Evolutionary conservation across 2,888 invertebrate species (phyloP).

Genomic region (Schrankia costaestrigalis): DNA sequence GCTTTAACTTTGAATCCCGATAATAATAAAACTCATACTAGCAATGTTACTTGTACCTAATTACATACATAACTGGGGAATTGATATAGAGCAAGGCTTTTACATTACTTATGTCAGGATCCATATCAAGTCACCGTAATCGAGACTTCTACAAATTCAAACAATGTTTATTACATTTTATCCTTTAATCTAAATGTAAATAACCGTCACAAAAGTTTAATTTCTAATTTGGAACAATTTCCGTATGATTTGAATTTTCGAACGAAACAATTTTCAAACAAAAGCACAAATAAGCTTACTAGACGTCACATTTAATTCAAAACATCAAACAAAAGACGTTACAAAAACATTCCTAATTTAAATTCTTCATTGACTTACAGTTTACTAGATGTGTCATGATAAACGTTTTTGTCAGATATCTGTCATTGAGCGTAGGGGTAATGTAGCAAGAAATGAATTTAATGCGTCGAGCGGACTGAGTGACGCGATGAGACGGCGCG

Average conservation of each 20-base stretch:
- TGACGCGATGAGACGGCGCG: constrained; percentile 36
- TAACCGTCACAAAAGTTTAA: background rate
- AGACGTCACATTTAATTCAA: constrained; percentile 6
- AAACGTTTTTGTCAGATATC: constrained; percentile 19
- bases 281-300: constrained; percentile 4
- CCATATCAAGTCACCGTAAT: too few relatives aligned
- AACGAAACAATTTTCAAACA: constrained; percentile 1
- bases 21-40: too few relatives aligned
- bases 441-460: constrained; percentile 56
- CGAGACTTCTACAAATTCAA: too few relatives aligned
- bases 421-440: constrained; percentile 35
- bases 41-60: too few relatives aligned
- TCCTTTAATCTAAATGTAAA: background rate
- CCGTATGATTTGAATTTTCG: constrained; percentile 2
- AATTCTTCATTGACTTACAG: constrained; percentile 16
- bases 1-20: too few relatives aligned
- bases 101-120: too few relatives aligned
- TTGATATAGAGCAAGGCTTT: too few relatives aligned
- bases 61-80: too few relatives aligned
- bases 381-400: constrained; percentile 15
- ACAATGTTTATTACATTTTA: too few relatives aligned
- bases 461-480: constrained; percentile 39
- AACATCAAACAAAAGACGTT: constrained; percentile 10
- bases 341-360: constrained; percentile 18
- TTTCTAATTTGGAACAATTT: constrained; percentile 1